phyloP scores from a whole-genome alignment of 2,113 vertebrate genomes.

The Lamprologus callipterus region DNA sequence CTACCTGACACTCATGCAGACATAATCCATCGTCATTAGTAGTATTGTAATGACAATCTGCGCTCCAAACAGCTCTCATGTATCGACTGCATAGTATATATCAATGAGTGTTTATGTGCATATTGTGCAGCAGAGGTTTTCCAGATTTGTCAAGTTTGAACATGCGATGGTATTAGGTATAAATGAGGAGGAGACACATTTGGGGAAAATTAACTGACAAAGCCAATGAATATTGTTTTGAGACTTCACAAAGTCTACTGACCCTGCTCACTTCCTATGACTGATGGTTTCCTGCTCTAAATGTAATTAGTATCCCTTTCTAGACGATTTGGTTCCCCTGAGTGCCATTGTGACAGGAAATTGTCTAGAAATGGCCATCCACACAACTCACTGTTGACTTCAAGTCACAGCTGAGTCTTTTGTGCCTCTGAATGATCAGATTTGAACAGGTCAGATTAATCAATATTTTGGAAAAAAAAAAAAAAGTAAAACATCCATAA shows the following conservation, averaged over 20 bases:
- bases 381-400: background rate
- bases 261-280: background rate
- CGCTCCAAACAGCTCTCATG: background rate
- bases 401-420: background rate
- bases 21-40: background rate
- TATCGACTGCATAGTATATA: background rate
- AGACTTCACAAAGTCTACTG: background rate
- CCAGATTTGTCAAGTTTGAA: background rate
- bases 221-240: background rate
- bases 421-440: background rate
- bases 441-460: background rate
- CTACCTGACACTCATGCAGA: background rate
- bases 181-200: background rate
- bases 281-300: conserved; percentile 37
- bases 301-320: conserved; percentile 23
- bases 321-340: background rate
- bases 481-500: background rate
- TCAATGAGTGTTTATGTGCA: background rate
- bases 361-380: background rate
- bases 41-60: background rate
- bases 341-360: background rate
- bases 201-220: background rate
- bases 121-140: background rate
- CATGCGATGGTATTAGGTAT: background rate
- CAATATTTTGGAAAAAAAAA: background rate